phyloP scores from a whole-genome alignment of 1,140 invertebrate genomes.

The Coenobita brevimanus region DNA sequence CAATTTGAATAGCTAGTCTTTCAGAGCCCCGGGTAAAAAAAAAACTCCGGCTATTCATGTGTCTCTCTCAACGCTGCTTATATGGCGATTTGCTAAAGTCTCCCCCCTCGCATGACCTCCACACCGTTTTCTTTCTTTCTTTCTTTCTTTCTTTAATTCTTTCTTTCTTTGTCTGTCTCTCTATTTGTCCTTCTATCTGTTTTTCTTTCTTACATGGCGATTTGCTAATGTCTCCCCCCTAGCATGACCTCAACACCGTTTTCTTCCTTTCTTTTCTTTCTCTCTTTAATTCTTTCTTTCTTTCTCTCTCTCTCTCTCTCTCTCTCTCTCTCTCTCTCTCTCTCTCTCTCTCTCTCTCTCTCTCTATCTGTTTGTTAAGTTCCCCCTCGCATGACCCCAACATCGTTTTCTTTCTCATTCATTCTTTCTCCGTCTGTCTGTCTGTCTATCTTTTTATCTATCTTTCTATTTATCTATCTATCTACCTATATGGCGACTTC shows the following conservation, averaged over 20 bases:
- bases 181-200: background rate
- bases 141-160: background rate
- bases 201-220: background rate
- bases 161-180: background rate
- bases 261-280: background rate
- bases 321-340: too few relatives aligned
- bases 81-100: background rate
- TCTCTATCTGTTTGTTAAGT: too few relatives aligned
- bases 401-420: too few relatives aligned
- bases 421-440: too few relatives aligned
- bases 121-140: background rate
- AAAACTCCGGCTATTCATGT: slow-evolving; percentile 51
- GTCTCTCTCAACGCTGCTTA: slow-evolving; percentile 24
- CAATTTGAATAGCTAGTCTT: slow-evolving; percentile 62
- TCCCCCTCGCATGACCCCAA: too few relatives aligned
- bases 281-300: too few relatives aligned
- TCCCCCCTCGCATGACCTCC: background rate
- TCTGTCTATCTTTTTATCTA: too few relatives aligned
- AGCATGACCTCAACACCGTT: background rate
- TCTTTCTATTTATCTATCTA: too few relatives aligned
- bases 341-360: too few relatives aligned
- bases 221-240: background rate
- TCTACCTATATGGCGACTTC: too few relatives aligned
- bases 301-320: too few relatives aligned
- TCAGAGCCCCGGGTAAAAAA: slow-evolving; percentile 34